Evolutionary conservation across 92 coral and sea anemone genomes (phyloP), one percentile per base, ranked within the genome.

Genomic region (Phymanthus crucifer): DNA sequence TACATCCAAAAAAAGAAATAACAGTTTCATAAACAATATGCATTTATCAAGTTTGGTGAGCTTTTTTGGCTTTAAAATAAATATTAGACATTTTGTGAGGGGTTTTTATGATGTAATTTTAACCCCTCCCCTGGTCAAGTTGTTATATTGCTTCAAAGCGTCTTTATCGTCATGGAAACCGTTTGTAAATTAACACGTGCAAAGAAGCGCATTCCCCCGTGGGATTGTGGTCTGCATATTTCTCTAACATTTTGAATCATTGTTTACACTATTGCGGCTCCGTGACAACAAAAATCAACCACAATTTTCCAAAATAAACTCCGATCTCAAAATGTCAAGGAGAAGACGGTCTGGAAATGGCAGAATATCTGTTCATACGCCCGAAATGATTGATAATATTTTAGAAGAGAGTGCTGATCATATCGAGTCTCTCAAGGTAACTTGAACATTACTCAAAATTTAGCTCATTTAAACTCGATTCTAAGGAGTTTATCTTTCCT

Each of bases 301-400:
- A 4, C 37, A 12, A 36, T 73, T 72, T 70, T 24, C n/a, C 82
- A 57, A n/a, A 18, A 11, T 26, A 33, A 2, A 8, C 3, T 50
- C 13, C 23, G 32, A 80, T 13, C 69, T 72, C 66, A 82, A 73
- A 64, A 92, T 92, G 94, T 84, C 90, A 26, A 78, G 94, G 52
- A 74, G 88, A 65, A 75, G 85, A 54, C 81, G 84, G 50, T 78
- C 81, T 26, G 78, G 76, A 19, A 92, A 85, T 75, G 93, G 93
- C 46, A 83, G 98, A 70, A 92, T 95, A 71, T 93, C 93, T n/a
- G 97, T 95, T n/a, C 98, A 95, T 57, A 95, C 98, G 57, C 90
- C 87, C 6, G 93, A 90, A 54, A 66, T 90, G 27, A 79, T 95
- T 52, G 92, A 88, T 54, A 95, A 95, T 73, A 88, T 95, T 70